Base-by-base conservation (phyloP, 2,888 invertebrate species). In the Cephonodes hylas region DNA sequence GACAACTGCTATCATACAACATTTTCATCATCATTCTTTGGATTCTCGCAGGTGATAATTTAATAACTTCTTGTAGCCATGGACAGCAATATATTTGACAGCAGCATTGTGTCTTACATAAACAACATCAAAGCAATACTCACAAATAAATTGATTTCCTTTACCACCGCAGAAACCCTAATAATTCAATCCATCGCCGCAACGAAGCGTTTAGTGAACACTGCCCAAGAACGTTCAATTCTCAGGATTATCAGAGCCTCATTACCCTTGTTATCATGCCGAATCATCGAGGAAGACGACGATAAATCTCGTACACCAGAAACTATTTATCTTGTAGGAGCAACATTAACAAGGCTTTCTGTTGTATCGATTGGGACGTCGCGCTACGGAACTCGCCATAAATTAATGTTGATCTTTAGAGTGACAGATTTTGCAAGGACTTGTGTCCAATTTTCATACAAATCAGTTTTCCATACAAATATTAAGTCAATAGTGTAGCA, bases 261-360 rank as follows among this genome's bases (percentile, higher is more conserved):
- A 61, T 61, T 61, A 61, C 58, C 45, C 70, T 70, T 71, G 75
- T 80, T 81, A 83, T 76, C 78, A 76, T 72, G 76, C 73, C 72
- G 73, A 80, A 80, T 86, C 85, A 86, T 84, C 73, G 64, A 79
- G 81, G 83, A 83, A 80, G 72, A 72, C 64, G 66, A 64, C 74
- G 68, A 85, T 86, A 84, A 86, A 86, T 86, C 85, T 83, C 75
- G 71, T 66, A 73, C 44, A 34, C 53, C 38, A 63, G 44, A 13
- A 62, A 62, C 62, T 63, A 63, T 63, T 63, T 63, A 59, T 63
- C 63, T 63, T 63, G 23, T 20, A 56, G 42, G 44, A 42, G 56
- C 34, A 59, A 59, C 59, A 63, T 63, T 63, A 59, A 63, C 59
- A 59, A 59, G 63, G 63, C 59, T 63, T 60, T 61, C 31, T 63